Evolutionary conservation across 2,113 vertebrate species (phyloP).

Genomic region (Numenius arquata): DNA sequence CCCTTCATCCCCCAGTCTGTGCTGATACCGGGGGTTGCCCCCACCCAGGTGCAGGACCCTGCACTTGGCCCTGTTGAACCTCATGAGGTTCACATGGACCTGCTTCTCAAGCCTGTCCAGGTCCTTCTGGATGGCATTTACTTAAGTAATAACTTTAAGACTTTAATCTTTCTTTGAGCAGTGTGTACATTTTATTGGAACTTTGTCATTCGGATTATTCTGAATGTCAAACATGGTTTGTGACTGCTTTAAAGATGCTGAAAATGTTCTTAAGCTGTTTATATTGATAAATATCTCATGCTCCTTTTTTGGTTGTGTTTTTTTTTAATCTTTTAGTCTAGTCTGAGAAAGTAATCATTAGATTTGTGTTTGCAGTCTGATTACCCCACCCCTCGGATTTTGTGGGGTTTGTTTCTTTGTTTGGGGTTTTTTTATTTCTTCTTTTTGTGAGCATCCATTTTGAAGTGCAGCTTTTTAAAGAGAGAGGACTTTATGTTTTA

Average conservation of each 20-base stretch:
- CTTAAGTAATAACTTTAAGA: neutral
- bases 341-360: neutral
- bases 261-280: neutral
- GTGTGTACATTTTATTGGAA: neutral
- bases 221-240: neutral
- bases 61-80: neutral
- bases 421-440: neutral
- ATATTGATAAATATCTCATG: neutral
- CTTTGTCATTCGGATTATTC: neutral
- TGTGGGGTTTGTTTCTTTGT: neutral
- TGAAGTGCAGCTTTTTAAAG: neutral
- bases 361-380: neutral
- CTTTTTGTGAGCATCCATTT: neutral
- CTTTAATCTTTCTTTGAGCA: neutral
- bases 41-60: neutral
- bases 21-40: neutral
- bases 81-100: neutral
- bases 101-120: neutral
- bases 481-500: neutral
- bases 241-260: neutral
- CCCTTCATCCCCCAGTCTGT: neutral
- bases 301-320: neutral
- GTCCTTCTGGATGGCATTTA: neutral
- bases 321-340: neutral
- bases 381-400: neutral